Evolutionary conservation across 2,888 invertebrate genomes (phyloP).

Genomic region (Synergus gifuensis): DNA sequence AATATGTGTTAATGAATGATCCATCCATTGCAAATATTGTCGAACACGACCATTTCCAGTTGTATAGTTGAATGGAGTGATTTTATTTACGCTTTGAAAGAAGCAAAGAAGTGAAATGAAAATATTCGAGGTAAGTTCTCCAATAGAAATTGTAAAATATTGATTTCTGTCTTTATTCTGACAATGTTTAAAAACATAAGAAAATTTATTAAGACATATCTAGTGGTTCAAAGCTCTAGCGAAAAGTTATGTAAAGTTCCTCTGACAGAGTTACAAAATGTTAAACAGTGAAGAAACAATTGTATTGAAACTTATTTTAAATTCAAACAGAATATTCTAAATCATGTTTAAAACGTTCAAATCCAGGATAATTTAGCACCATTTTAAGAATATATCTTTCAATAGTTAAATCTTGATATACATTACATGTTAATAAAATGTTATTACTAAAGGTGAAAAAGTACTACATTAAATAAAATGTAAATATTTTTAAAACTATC

Average conservation of each 20-base stretch:
- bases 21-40: constrained; percentile 14
- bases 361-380: background rate
- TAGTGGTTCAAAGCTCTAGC: constrained; percentile 34
- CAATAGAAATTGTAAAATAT: background rate
- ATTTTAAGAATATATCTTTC: background rate
- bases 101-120: background rate
- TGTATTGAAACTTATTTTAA: background rate
- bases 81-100: background rate
- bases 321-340: background rate
- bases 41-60: constrained; percentile 4
- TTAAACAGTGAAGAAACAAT: background rate
- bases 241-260: constrained; percentile 10
- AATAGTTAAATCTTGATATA: background rate
- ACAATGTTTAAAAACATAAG: constrained; percentile 15
- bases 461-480: background rate
- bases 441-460: background rate
- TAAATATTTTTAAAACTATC: constrained; percentile 22
- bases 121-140: background rate
- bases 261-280: background rate
- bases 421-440: background rate
- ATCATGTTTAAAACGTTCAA: background rate
- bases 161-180: constrained; percentile 21
- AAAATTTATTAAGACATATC: constrained; percentile 32
- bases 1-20: constrained; percentile 27
- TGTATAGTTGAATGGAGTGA: background rate